These are phyloP conservation scores for Pygoscelis antarcticus DNA, from an alignment of 2,113 vertebrate species.

Conservation along the genomic window DNA sequence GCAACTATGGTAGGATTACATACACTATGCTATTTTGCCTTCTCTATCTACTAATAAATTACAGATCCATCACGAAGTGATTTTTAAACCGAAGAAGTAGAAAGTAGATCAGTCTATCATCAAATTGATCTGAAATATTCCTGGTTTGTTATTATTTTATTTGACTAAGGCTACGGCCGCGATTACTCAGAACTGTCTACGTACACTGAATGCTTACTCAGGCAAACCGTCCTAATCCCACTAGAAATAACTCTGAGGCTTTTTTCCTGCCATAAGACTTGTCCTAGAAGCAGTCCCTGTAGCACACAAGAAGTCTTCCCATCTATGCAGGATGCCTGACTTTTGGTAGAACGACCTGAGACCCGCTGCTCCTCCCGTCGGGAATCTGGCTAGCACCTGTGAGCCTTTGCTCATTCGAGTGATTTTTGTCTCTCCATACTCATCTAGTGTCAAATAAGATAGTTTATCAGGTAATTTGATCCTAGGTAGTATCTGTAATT, in stretches of 20 bases:
- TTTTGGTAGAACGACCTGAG: not conserved
- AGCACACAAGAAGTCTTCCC: not conserved
- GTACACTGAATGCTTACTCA: not conserved
- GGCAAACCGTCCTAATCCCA: not conserved
- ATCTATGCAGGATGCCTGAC: not conserved
- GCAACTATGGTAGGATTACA: not conserved
- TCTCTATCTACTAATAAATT: not conserved
- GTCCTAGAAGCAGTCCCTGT: not conserved
- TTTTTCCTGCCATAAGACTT: not conserved
- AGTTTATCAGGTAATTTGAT: not conserved
- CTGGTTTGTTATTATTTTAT: not conserved
- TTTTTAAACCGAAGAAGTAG: not conserved
- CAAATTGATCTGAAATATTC: not conserved
- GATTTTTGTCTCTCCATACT: not conserved
- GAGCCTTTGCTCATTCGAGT: not conserved
- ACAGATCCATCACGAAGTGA: not conserved
- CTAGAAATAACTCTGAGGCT: not conserved
- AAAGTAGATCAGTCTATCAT: not conserved
- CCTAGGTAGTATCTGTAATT: not conserved
- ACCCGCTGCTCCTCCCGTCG: accelerated
- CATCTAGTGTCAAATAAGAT: not conserved
- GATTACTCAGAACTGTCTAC: accelerated
- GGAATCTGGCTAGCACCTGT: not conserved
- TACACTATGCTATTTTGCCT: not conserved
- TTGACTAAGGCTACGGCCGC: not conserved